These are phyloP conservation scores for Orycteropus afer DNA, from an alignment of 2,113 vertebrate genomes.

Conservation along the genomic window DNA sequence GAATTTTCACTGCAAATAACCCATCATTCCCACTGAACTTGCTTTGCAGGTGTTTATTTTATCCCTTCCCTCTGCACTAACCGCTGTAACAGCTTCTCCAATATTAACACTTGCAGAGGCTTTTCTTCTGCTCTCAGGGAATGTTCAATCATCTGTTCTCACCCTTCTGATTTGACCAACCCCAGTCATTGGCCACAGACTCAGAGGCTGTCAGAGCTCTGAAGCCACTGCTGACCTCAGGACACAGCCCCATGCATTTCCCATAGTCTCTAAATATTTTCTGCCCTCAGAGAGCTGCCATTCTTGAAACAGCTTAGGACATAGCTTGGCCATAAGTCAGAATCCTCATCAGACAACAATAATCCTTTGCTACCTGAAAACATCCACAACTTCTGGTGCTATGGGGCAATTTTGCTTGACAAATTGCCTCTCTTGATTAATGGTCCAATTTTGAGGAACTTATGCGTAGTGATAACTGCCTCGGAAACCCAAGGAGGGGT, in stretches of 20 bases:
- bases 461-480: too few relatives aligned
- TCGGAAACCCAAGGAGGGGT: neutral
- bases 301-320: neutral
- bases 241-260: neutral
- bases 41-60: neutral
- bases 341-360: neutral
- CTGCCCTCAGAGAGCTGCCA: neutral
- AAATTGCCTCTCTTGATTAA: neutral
- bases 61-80: neutral
- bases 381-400: neutral
- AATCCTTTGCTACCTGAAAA: neutral
- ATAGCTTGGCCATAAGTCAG: neutral
- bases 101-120: neutral
- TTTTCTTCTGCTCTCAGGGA: neutral
- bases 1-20: neutral
- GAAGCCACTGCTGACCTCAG: neutral
- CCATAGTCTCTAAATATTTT: neutral
- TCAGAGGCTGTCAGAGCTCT: neutral
- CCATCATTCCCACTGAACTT: neutral
- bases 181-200: neutral
- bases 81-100: neutral
- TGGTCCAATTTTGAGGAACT: neutral
- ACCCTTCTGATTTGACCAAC: neutral
- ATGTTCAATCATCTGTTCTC: neutral
- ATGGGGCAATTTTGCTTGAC: neutral